These are phyloP conservation scores for Amblyraja radiata DNA, from an alignment of 2,797 vertebrate genomes.

Conservation along the genomic window DNA sequence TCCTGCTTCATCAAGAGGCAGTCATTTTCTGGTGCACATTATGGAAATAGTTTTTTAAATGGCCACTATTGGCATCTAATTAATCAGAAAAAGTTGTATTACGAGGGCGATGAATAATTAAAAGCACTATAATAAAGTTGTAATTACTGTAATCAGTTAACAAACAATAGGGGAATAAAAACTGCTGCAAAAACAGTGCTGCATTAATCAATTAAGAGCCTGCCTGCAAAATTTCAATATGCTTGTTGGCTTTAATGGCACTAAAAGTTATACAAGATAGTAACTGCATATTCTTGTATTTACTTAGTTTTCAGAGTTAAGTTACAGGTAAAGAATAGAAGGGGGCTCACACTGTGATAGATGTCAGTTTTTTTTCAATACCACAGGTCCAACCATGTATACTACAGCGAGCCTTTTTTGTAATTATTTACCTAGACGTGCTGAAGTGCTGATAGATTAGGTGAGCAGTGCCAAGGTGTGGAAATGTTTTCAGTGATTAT, in stretches of 20 bases:
- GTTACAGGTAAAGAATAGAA: background rate
- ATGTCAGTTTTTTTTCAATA: background rate
- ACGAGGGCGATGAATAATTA: constrained; percentile 6
- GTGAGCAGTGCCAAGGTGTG: background rate
- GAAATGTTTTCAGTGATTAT: background rate
- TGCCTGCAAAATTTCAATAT: background rate
- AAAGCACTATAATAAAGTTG: constrained; percentile 32
- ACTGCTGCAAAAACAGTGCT: background rate
- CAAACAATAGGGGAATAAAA: background rate
- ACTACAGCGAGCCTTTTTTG: background rate
- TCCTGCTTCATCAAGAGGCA: background rate
- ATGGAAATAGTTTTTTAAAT: background rate
- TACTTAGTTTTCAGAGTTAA: background rate
- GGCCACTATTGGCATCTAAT: constrained; percentile 22
- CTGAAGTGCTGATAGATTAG: too few relatives aligned
- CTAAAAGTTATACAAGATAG: background rate
- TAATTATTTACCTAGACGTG: background rate
- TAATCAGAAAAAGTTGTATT: constrained; percentile 27
- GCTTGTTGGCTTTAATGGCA: background rate
- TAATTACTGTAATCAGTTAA: constrained; percentile 36
- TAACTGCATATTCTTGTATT: background rate
- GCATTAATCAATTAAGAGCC: constrained; percentile 7
- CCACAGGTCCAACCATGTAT: background rate
- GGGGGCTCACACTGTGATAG: background rate
- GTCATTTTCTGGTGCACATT: background rate